phyloP scores from a whole-genome alignment of 2,113 vertebrate species.

The Pygoscelis adeliae region DNA sequence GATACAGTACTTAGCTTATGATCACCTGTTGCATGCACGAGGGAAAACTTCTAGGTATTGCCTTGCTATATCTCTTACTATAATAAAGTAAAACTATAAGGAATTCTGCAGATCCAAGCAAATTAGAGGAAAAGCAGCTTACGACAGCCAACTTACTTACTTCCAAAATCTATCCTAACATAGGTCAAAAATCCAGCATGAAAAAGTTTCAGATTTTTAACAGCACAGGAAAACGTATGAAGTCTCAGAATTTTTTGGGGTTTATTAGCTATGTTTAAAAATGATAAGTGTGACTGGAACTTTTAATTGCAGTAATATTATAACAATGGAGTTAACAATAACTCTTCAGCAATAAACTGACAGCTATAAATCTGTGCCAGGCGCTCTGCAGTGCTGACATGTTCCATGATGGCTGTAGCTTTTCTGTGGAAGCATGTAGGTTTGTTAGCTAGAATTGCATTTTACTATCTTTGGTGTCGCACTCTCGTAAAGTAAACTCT shows the following conservation, averaged over 20 bases:
- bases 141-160: background rate
- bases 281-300: conserved; percentile 2
- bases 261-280: conserved; percentile 14
- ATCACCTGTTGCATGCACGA: background rate
- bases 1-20: background rate
- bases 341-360: conserved; percentile 32
- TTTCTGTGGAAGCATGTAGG: conserved; percentile 23
- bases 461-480: conserved; percentile 70
- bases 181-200: background rate
- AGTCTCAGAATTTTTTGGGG: background rate
- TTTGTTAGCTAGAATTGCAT: conserved; percentile 49
- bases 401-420: background rate
- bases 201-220: background rate
- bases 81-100: background rate
- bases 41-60: background rate
- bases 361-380: background rate
- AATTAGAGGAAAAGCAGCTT: background rate
- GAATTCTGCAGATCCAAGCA: background rate
- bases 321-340: conserved; percentile 60
- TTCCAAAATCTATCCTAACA: background rate
- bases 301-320: conserved; percentile 14
- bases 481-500: conserved; percentile 60
- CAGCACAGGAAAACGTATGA: background rate
- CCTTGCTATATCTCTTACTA: background rate
- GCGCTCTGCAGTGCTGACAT: background rate